Evolutionary conservation across 1,140 invertebrate genomes (phyloP), one percentile per base, ranked within the genome.

Genomic region (Galleria mellonella): DNA sequence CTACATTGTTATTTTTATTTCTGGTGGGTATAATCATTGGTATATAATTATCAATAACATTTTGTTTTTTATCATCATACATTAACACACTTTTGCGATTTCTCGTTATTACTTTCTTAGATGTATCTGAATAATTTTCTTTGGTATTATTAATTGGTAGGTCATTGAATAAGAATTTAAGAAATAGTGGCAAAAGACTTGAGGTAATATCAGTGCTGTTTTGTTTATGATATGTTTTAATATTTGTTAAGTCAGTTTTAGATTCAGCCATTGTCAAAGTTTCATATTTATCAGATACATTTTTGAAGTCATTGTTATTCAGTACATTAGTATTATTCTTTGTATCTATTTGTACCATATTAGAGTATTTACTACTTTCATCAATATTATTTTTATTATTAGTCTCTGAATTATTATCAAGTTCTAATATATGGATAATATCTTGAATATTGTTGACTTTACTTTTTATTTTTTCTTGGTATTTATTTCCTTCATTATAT

Each of bases 361-460:
- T 3, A 23, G 17, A 23, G 2, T 23, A 6, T 23, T 23, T 23
- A 23, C 17, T 23, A 6, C 17, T 23, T 23, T 3, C 17, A 23
- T 23, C 17, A 23, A 23, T 23, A 23, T 3, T 23, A 23, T 23
- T 23, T 3, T 23, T 23, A 23, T 23, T 23, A 23, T 23, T 23
- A 3, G 17, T 6, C 6, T 23, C 17, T 3, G 6, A 23, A 23
- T 42, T 42, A 7, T 69, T 49, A 23, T 64, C 49, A 10, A 43
- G 43, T 57, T 79, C 65, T 47, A 81, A 54, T 27, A 52, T 62
- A 37, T 78, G 43, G 36, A 84, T 84, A 43, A 84, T 75, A 55
- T 84, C 81, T 30, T 62, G 74, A 55, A 84, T 84, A 43, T 82
- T 84, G 54, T 84, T 82, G 1, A 77, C 49, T 58, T 55, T 71